Evolutionary conservation across 1,140 invertebrate genomes (phyloP).

Genomic region (Cotesia typhae): DNA sequence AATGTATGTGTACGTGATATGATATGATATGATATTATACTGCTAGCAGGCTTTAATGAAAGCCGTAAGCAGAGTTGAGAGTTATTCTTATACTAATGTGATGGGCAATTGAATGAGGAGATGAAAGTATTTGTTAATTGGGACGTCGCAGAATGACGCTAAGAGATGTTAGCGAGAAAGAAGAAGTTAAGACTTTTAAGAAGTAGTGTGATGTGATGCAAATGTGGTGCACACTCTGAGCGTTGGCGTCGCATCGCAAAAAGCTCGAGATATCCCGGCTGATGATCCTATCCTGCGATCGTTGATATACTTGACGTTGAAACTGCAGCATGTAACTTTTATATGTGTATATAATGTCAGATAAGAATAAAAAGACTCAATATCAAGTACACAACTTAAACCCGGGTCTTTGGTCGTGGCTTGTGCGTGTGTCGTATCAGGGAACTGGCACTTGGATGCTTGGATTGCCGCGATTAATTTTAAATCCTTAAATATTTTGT

Average conservation of each 20-base stretch:
- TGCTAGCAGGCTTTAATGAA: too few relatives aligned
- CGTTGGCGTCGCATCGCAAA: slow-evolving; percentile 22
- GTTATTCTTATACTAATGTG: background rate
- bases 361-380: background rate
- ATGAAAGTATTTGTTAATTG: slow-evolving; percentile 24
- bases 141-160: background rate
- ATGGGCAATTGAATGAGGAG: slow-evolving; percentile 4
- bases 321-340: background rate
- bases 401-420: background rate
- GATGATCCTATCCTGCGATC: slow-evolving; percentile 13
- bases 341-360: background rate
- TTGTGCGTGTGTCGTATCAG: slow-evolving; percentile 21
- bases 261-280: slow-evolving; percentile 32
- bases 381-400: background rate
- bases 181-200: too few relatives aligned
- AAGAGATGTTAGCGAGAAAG: slow-evolving; percentile 18
- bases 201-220: too few relatives aligned
- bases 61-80: background rate
- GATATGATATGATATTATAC: too few relatives aligned
- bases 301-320: slow-evolving; percentile 18
- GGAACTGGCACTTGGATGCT: slow-evolving; percentile 35
- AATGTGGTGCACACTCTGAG: slow-evolving; percentile 16
- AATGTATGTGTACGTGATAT: background rate
- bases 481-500: slow-evolving; percentile 39
- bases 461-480: slow-evolving; percentile 40